Evolutionary conservation across 2,888 invertebrate genomes (phyloP), one percentile per base, ranked within the genome.

Genomic region (Leucoma salicis): DNA sequence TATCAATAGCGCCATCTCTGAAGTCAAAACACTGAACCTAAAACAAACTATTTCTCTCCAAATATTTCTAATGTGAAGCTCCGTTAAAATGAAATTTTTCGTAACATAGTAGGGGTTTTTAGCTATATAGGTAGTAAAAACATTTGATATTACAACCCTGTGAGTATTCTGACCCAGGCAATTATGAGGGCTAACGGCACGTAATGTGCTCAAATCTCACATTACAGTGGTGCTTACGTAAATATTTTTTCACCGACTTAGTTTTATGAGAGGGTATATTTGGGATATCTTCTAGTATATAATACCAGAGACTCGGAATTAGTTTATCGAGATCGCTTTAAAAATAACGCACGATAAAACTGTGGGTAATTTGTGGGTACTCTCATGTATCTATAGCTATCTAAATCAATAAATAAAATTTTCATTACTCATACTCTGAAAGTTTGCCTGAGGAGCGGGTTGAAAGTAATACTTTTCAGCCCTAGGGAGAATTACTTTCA

Each of bases 161-260:
- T 21, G 11, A 53, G 52, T 44, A 28, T 34, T 46, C 31, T 53
- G 47, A 49, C 43, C 57, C 54, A 39, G 46, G 66, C 66, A 67
- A 67, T 67, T 67, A 67, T 56, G 53, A 49, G 48, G 54, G 57
- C 40, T 48, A 45, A 42, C n/a, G 38, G 42, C 46, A 52, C 49
- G 57, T 66, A 64, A 67, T 52, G 53, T 50, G 59, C 50, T 53
- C 52, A 67, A 67, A 66, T 68, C 64, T 61, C 57, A 42, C 49
- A 61, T 64, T 61, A 54, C 58, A 55, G 49, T 55, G 57, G 49
- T 35, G 47, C 45, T 47, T 39, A 49, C 53, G 53, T 45, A 51
- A 50, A 55, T 46, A 41, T 53, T 61, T 65, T 66, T 67, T 67
- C 49, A 54, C 50, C 43, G 37, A 53, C 46, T 40, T 36, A 43